Evolutionary conservation across 2,797 vertebrate genomes (phyloP), one percentile per base, ranked within the genome.

Genomic region (Enteromius viviparus): DNA sequence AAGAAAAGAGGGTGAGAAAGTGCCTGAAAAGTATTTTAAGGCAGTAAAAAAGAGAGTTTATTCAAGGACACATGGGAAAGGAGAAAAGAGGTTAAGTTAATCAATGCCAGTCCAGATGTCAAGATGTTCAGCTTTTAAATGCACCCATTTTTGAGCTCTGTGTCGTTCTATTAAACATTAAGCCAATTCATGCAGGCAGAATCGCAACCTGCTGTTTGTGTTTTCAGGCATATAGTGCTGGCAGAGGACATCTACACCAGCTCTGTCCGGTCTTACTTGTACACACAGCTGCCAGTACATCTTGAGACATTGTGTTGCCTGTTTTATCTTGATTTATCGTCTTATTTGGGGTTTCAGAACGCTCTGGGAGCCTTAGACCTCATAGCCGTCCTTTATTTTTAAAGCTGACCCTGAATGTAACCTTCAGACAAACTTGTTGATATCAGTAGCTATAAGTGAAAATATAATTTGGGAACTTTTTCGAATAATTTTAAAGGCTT

Each of bases 131-230:
- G 62, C 21, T 66, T 78, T 78, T 37, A n/a, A 66, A 66, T 66
- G 45, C 64, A 79, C 32, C 34, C 9, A 6, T n/a, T 68, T 37
- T 68, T 51, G 47, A 66, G 21, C 12, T 53, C 29, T 17, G 8
- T 58, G 51, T 47, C 34, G 14, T 82, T 74, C 21, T 82, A 74
- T 74, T 62, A 58, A 72, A 81, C 26, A 72, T 64, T 47, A 64
- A 81, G 40, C 69, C 55, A 58, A 1, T 71, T 80, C 53, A 47
- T 62, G 37, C 37, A 32, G 19, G 29, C 49, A 70, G 53, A 81
- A 80, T 47, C 53, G 15, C 66, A 71, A 62, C 37, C 55, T 72
- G 42, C 26, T 72, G 68, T 81, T 49, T 81, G 58, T 64, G 23
- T 81, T 81, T 72, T 60, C 19, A 32, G 53, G 11, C 15, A 42